These are phyloP conservation scores for Myotis brandtii DNA, from an alignment of 2,113 vertebrate genomes.

Conservation along the genomic window DNA sequence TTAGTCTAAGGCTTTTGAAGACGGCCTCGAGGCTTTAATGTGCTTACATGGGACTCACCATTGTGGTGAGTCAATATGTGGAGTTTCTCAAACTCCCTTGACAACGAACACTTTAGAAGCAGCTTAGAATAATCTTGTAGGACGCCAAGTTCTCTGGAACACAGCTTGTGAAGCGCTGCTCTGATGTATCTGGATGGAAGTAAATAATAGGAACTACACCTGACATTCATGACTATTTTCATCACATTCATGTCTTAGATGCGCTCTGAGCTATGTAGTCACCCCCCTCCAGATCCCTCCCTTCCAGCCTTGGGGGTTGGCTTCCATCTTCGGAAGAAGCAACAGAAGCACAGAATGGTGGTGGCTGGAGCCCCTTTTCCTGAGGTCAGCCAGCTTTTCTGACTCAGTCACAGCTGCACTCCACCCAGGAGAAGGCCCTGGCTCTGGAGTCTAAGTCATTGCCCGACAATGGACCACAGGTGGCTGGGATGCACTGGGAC, in stretches of 20 bases:
- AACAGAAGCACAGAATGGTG: neutral
- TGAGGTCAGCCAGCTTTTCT: neutral
- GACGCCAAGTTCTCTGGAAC: neutral
- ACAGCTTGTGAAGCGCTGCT: neutral
- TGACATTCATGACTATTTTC: neutral
- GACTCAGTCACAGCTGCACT: neutral
- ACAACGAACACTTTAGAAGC: neutral
- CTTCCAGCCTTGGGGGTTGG: neutral
- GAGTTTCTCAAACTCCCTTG: neutral
- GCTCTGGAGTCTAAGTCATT: neutral
- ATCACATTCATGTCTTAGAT: neutral
- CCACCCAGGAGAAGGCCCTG: neutral
- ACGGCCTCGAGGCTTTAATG: neutral
- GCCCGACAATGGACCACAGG: neutral
- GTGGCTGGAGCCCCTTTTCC: neutral
- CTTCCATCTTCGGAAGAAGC: neutral
- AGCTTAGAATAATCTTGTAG: neutral
- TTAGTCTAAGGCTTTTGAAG: neutral
- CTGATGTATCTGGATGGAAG: neutral
- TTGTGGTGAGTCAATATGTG: neutral
- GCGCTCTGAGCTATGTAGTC: neutral
- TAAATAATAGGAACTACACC: neutral
- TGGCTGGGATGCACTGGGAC: neutral
- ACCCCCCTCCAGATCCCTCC: neutral
- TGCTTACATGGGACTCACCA: neutral